Evolutionary conservation across 2,113 vertebrate species (phyloP), one percentile per base, ranked within the genome.

Genomic region (Planiliza haematocheilus): DNA sequence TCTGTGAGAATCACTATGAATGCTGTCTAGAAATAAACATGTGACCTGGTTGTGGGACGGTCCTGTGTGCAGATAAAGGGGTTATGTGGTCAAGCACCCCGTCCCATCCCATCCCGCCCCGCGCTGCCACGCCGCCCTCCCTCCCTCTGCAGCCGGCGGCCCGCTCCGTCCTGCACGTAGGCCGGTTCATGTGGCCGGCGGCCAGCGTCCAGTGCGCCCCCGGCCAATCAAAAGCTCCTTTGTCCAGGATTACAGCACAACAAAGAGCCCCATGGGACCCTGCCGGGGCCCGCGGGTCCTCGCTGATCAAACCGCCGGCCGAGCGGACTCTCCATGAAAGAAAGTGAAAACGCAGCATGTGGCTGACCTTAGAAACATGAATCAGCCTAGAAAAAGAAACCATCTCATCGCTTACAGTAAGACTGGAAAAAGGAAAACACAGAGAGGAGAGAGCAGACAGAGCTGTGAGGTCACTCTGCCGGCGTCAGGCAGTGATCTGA

Each of bases 121-220:
- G n/a, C n/a, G n/a, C n/a, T n/a, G n/a, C n/a, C n/a, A n/a, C n/a
- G n/a, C n/a, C n/a, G n/a, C n/a, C n/a, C n/a, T n/a, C n/a, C 30
- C 41, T 14, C 50, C 41, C 2, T 8, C 61, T 57, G 1, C 30
- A n/a, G 21, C 36, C 0, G 12, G 39, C 13, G 2, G 16, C 30
- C 8, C 14, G 45, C 41, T 11, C 36, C 2, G 16, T 67, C 66
- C 73, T 10, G 88, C 92, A 91, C 87, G 90, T 93, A 91, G 58
- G 34, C 86, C 45, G 4, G 41, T 83, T 85, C 58, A 24, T 78
- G 74, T 67, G 73, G 79, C 82, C 10, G 42, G 51, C 0, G 4
- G 58, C 84, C 80, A 82, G 17, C 1, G 1, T 21, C 7, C 1
- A 48, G 64, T 48, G 30, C 43, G 17, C 37, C 8, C 42, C 8